These are phyloP conservation scores for Strigops habroptila DNA, from an alignment of 2,113 vertebrate genomes.

Conservation along the genomic window DNA sequence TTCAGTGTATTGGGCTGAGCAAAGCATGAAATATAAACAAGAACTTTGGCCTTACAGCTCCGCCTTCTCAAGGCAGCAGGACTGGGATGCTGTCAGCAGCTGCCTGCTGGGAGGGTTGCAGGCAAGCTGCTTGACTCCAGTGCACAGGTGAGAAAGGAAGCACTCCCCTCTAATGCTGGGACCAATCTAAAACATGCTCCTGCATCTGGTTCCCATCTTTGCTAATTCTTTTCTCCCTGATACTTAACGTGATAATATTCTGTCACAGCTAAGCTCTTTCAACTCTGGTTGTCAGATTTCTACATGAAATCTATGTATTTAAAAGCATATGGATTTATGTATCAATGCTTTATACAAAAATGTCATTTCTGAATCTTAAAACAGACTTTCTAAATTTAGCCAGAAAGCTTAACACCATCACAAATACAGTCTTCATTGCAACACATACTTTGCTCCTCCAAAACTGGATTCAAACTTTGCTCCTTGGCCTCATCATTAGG, in stretches of 20 bases:
- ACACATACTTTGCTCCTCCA: not conserved
- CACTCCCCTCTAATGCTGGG: not conserved
- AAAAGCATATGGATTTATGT: not conserved
- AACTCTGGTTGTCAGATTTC: slow-evolving; percentile 15
- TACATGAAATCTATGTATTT: slow-evolving; percentile 1
- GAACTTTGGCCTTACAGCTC: not conserved
- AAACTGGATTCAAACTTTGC: slow-evolving; percentile 8
- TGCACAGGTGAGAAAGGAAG: not conserved
- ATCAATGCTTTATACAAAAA: not conserved
- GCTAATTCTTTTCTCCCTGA: not conserved
- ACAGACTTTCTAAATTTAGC: slow-evolving; percentile 20
- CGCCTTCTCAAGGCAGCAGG: not conserved
- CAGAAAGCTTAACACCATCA: not conserved
- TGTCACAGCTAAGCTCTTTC: slow-evolving; percentile 31
- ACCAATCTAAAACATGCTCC: not conserved
- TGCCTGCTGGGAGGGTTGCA: not conserved
- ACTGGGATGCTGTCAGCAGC: not conserved
- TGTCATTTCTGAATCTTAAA: not conserved
- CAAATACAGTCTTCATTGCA: not conserved
- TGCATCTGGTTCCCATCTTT: not conserved
- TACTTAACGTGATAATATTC: not conserved
- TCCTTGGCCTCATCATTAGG: slow-evolving; percentile 11
- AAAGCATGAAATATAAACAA: not conserved
- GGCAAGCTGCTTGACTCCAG: not conserved
- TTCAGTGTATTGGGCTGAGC: not conserved